Conservation (phyloP, 2,797 vertebrate genomes). For the Crenuchus spilurus region DNA sequence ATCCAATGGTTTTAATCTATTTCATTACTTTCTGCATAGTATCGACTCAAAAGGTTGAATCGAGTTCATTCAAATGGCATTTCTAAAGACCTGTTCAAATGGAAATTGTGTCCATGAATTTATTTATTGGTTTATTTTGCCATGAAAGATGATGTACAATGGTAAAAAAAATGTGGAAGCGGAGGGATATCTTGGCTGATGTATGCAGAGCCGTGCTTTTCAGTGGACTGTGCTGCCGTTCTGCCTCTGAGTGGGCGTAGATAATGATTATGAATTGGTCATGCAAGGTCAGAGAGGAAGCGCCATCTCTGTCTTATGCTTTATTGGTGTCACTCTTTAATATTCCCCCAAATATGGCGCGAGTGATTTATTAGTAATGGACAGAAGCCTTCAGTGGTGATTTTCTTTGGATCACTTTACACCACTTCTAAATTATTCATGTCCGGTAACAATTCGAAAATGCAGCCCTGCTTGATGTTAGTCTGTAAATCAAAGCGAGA, state of each 20-base stretch:
- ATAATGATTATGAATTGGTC: slow-evolving; percentile 52
- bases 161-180: neutral
- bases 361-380: slow-evolving; percentile 49
- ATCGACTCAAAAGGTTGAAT: neutral
- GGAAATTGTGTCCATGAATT: neutral
- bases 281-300: slow-evolving; percentile 38
- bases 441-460: slow-evolving; percentile 2
- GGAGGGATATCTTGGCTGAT: neutral
- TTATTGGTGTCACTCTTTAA: slow-evolving; percentile 58
- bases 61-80: neutral
- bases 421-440: slow-evolving; percentile 42
- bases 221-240: neutral
- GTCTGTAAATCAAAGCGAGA: neutral
- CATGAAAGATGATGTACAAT: neutral
- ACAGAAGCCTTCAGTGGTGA: neutral
- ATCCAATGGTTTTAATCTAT: too few species aligned
- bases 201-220: neutral
- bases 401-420: slow-evolving; percentile 43
- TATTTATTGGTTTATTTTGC: neutral
- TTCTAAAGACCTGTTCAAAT: neutral
- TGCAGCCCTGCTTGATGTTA: neutral
- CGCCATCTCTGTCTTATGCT: slow-evolving; percentile 21
- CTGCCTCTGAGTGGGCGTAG: slow-evolving; percentile 25
- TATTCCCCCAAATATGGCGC: slow-evolving; percentile 44
- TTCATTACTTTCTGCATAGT: too few species aligned